A percentile compares a stretch with the other conserved stretches of the same genome.
These are phyloP conservation scores for Pangasianodon gigas DNA, from an alignment of 2,113 vertebrate genomes.

Conservation along the genomic window DNA sequence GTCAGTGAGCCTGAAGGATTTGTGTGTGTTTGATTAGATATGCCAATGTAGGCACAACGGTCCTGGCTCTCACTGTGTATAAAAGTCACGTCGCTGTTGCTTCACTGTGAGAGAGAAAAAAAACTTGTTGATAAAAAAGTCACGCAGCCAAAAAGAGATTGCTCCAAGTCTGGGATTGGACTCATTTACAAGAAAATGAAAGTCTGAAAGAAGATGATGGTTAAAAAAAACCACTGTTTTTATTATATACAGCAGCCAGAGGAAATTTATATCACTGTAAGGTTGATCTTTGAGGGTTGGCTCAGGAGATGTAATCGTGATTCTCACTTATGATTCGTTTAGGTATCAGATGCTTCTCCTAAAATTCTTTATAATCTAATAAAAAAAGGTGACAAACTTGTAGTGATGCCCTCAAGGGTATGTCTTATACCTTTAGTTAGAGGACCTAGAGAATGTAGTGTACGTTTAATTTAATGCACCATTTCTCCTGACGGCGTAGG, in stretches of 20 bases:
- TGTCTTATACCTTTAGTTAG: not conserved
- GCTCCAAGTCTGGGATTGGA: not conserved
- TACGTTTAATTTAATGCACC: not conserved
- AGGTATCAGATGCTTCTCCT: not conserved
- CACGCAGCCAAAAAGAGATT: not conserved
- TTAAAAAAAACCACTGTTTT: conserved; percentile 1
- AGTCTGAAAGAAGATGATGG: conserved; percentile 4
- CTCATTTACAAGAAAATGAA: conserved; percentile 31
- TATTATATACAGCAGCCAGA: not conserved
- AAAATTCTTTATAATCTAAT: conserved; percentile 5
- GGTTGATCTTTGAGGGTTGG: not conserved
- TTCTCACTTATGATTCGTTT: not conserved
- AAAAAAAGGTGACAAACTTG: not conserved
- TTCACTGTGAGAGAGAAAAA: not conserved
- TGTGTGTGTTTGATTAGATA: conserved; percentile 12
- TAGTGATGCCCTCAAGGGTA: not conserved
- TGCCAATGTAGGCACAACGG: not conserved
- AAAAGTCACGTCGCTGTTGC: not conserved
- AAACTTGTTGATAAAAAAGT: conserved; percentile 23
- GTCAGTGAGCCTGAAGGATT: not conserved
- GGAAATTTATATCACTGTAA: not conserved
- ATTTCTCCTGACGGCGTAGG: not conserved
- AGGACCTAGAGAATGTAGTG: not conserved
- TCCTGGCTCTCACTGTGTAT: not conserved
- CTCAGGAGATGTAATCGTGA: not conserved